Evolutionary conservation across 2,888 invertebrate genomes (phyloP).

Genomic region (Melieria crassipennis): DNA sequence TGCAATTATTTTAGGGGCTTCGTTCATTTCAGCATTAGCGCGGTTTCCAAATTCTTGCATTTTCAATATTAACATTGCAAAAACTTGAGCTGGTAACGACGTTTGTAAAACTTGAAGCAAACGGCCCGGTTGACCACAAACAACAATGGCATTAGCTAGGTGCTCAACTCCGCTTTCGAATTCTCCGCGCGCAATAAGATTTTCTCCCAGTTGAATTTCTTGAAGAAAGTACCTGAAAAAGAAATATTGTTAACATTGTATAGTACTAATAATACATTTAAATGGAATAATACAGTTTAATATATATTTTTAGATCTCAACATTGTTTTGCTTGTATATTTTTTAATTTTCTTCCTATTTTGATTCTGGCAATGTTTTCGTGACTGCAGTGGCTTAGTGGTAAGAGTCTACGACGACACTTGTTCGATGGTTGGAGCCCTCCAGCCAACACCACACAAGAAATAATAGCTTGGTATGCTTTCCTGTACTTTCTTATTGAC

Average conservation of each 20-base stretch:
- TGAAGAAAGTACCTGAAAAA: constrained; percentile 68
- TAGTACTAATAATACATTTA: too few relatives aligned
- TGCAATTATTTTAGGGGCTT: constrained; percentile 51
- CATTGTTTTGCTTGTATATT: too few relatives aligned
- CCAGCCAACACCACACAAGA: too few relatives aligned
- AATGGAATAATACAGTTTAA: too few relatives aligned
- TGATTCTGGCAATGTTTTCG: too few relatives aligned
- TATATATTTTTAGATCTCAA: too few relatives aligned
- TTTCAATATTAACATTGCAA: constrained; percentile 86
- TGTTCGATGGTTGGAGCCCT: too few relatives aligned
- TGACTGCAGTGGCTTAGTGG: too few relatives aligned
- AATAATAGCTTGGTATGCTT: too few relatives aligned
- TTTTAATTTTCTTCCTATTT: too few relatives aligned
- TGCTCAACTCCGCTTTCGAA: constrained; percentile 93
- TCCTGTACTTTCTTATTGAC: too few relatives aligned
- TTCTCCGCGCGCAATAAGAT: constrained; percentile 85
- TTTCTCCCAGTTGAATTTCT: constrained; percentile 94
- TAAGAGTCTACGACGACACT: too few relatives aligned
- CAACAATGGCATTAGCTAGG: constrained; percentile 95
- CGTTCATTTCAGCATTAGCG: constrained; percentile 52
- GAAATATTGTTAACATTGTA: constrained; percentile 19
- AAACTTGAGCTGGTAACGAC: constrained; percentile 94
- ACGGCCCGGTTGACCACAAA: constrained; percentile 83
- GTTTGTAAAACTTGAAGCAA: constrained; percentile 77
- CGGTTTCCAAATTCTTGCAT: constrained; percentile 65